Evolutionary conservation across 2,113 vertebrate genomes (phyloP).

Genomic region (Illadopsis cleaveri): DNA sequence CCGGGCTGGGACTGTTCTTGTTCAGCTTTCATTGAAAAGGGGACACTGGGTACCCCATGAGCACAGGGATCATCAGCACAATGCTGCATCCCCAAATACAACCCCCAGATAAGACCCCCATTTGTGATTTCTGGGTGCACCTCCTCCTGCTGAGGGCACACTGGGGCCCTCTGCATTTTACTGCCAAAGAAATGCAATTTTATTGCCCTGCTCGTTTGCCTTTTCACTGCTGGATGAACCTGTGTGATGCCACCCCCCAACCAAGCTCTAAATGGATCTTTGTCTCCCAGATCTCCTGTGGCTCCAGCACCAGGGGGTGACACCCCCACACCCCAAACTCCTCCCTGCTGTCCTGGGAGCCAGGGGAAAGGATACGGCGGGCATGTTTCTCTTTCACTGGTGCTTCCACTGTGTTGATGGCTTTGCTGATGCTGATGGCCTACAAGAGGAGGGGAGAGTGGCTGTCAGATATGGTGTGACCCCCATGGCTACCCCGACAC

Average conservation of each 20-base stretch:
- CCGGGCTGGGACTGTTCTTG: background rate
- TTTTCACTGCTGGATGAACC: background rate
- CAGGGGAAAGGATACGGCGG: constrained; percentile 88
- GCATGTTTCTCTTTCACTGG: constrained; percentile 98
- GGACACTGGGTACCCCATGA: fast-evolving
- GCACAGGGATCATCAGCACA: fast-evolving
- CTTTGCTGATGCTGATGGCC: constrained; percentile 98
- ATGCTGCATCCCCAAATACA: background rate
- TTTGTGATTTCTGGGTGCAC: background rate
- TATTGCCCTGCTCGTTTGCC: background rate
- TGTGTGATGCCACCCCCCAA: fast-evolving
- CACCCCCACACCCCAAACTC: background rate
- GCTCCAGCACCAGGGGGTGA: background rate
- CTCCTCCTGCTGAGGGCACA: background rate
- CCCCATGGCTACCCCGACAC: fast-evolving
- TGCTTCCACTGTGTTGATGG: constrained; percentile 89
- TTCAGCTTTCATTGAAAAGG: background rate
- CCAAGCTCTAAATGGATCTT: fast-evolving
- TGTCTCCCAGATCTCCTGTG: background rate
- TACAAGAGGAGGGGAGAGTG: constrained; percentile 4
- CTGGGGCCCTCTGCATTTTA: background rate
- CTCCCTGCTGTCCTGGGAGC: fast-evolving
- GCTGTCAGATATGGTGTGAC: background rate
- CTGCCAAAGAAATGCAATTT: background rate
- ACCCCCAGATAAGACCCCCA: background rate